A percentile compares a stretch with the other conserved stretches of the same genome.
phyloP scores from a whole-genome alignment of 2,113 vertebrate genomes.

The Syngnathoides biaculeatus region DNA sequence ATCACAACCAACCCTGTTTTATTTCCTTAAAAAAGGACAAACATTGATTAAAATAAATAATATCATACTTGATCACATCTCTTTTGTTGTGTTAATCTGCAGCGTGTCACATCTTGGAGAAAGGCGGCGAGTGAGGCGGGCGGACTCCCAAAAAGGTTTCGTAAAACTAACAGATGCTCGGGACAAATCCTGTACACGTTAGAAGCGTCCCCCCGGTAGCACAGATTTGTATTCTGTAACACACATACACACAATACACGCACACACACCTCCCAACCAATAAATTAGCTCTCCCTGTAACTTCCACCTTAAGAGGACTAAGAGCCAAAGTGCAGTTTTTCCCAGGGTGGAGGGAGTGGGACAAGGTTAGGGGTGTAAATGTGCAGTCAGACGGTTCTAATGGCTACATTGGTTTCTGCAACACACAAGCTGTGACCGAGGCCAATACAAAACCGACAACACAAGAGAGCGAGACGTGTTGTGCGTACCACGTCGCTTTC shows the following conservation, averaged over 20 bases:
- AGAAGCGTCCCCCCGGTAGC: constrained; percentile 29
- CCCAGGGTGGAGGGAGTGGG: constrained; percentile 13
- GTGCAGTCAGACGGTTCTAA: constrained; percentile 59
- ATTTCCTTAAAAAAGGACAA: constrained; percentile 18
- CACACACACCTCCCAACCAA: constrained; percentile 40
- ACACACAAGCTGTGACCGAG: constrained; percentile 46
- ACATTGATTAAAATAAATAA: constrained; percentile 64
- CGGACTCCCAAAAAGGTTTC: constrained; percentile 29
- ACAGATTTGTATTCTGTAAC: constrained; percentile 58
- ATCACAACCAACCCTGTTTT: constrained; percentile 32
- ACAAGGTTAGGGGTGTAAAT: constrained; percentile 5
- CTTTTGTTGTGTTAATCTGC: constrained; percentile 29
- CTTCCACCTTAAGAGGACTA: constrained; percentile 38
- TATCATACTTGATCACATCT: constrained; percentile 42
- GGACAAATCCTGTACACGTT: constrained; percentile 50
- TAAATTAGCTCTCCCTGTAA: constrained; percentile 55
- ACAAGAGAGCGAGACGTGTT: constrained; percentile 41
- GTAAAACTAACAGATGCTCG: constrained; percentile 51
- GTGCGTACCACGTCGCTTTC: constrained; percentile 37
- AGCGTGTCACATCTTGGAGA: constrained; percentile 48
- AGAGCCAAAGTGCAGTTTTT: constrained; percentile 51
- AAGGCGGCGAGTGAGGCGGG: constrained; percentile 46
- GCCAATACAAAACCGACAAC: constrained; percentile 28
- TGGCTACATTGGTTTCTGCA: constrained; percentile 62
- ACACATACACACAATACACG: constrained; percentile 9